These are phyloP conservation scores for Sebastolobus alascanus DNA, from an alignment of 2,797 vertebrate species.

Conservation along the genomic window DNA sequence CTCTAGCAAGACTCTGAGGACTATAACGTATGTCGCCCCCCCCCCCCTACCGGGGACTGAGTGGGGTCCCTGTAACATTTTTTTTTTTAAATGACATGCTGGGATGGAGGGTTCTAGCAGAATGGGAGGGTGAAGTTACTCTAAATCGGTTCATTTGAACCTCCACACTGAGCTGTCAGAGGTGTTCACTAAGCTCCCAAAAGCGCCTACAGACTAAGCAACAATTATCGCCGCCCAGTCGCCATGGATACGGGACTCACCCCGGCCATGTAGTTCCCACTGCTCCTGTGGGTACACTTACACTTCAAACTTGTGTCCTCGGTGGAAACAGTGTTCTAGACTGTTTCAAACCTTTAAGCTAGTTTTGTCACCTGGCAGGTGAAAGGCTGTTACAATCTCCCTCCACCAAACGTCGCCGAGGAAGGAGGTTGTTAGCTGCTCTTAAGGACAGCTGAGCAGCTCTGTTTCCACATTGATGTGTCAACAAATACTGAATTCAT, in stretches of 20 bases:
- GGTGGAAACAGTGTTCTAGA: not conserved
- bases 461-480: not conserved
- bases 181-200: constrained; percentile 7
- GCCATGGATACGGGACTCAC: constrained; percentile 36
- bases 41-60: too few relatives aligned
- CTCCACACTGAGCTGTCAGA: constrained; percentile 31
- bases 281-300: constrained; percentile 17
- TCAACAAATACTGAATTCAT: not conserved
- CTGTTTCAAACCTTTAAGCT: not conserved
- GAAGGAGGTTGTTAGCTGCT: too few relatives aligned
- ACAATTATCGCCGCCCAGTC: constrained; percentile 8
- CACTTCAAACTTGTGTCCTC: constrained; percentile 12
- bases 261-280: not conserved
- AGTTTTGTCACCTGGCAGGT: not conserved
- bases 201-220: constrained; percentile 8
- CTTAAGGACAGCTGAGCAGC: not conserved
- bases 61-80: not conserved
- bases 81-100: not conserved
- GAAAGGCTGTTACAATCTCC: not conserved
- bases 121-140: not conserved
- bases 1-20: too few relatives aligned
- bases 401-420: too few relatives aligned
- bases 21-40: too few relatives aligned
- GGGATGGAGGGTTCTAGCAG: not conserved
- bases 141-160: constrained; percentile 11